phyloP scores from a whole-genome alignment of 2,888 invertebrate species.

The Dryobota labecula region DNA sequence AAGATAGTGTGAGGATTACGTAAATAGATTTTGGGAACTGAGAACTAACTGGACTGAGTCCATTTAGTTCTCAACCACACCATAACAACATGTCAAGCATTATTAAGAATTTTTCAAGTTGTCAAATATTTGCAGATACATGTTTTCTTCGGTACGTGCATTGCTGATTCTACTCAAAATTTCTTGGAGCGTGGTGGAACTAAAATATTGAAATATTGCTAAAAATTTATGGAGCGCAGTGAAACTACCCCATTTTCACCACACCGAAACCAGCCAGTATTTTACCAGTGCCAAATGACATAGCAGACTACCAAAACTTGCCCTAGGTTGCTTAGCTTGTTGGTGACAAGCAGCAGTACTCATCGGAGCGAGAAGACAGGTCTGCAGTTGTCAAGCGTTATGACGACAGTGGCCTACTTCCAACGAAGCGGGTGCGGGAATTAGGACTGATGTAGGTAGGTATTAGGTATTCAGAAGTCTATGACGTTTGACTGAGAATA shows the following conservation, averaged over 20 bases:
- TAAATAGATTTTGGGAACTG: not conserved
- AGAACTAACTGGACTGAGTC: no score
- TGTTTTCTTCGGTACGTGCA: no score
- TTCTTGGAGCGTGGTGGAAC: no score
- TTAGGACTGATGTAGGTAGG: not conserved
- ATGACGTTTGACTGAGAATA: not conserved
- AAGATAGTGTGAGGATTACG: not conserved
- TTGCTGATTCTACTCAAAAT: no score
- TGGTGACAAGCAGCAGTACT: conserved; percentile 15
- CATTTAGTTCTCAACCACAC: no score
- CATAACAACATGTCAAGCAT: no score
- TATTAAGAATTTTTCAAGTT: no score
- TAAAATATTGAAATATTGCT: no score
- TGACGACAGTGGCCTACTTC: conserved; percentile 30
- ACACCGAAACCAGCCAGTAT: not conserved
- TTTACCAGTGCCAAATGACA: not conserved
- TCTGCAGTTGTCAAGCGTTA: conserved; percentile 41
- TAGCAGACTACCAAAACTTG: not conserved
- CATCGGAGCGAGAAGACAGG: conserved; percentile 26
- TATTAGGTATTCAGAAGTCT: not conserved
- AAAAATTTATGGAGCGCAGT: no score
- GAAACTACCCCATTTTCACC: no score
- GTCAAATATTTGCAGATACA: no score
- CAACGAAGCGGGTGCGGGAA: not conserved
- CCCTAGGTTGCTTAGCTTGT: not conserved